phyloP scores from a whole-genome alignment of 2,113 vertebrate species.

The Ctenodactylus gundi region DNA sequence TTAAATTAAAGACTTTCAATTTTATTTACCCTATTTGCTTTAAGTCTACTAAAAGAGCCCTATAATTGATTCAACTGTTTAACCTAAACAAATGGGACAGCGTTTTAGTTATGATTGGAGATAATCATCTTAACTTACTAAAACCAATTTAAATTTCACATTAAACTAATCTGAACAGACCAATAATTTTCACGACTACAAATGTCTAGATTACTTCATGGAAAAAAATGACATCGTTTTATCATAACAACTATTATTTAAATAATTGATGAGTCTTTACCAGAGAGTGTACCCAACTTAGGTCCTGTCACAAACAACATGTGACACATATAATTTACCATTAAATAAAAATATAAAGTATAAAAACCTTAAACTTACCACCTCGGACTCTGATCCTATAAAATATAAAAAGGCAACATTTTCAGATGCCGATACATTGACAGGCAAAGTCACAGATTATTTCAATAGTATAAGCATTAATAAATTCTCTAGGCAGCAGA shows the following conservation, averaged over 20 bases:
- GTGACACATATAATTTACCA: not conserved
- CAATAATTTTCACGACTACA: not conserved
- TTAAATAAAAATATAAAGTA: not conserved
- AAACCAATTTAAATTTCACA: constrained; percentile 7
- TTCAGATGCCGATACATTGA: constrained; percentile 60
- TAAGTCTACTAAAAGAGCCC: not conserved
- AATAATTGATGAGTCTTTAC: constrained; percentile 13
- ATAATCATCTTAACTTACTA: not conserved
- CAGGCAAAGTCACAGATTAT: not conserved
- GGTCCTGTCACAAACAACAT: not conserved
- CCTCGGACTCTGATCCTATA: constrained; percentile 76
- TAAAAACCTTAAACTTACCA: constrained; percentile 79
- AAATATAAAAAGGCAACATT: constrained; percentile 63
- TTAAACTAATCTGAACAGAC: not conserved
- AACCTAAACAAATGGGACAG: not conserved
- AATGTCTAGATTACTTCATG: constrained; percentile 4
- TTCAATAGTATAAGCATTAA: constrained; percentile 24
- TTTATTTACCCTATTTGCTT: not conserved
- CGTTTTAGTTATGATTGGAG: not conserved
- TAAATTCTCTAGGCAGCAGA: too few species aligned
- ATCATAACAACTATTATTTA: not conserved
- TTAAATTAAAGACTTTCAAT: not conserved
- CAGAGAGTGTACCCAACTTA: not conserved
- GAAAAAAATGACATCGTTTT: constrained; percentile 7
- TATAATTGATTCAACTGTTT: not conserved